Percentiles rank a stretch among this genome's conserved stretches.
Evolutionary conservation across 2,888 invertebrate genomes (phyloP).

Genomic region (Campaea margaritaria): DNA sequence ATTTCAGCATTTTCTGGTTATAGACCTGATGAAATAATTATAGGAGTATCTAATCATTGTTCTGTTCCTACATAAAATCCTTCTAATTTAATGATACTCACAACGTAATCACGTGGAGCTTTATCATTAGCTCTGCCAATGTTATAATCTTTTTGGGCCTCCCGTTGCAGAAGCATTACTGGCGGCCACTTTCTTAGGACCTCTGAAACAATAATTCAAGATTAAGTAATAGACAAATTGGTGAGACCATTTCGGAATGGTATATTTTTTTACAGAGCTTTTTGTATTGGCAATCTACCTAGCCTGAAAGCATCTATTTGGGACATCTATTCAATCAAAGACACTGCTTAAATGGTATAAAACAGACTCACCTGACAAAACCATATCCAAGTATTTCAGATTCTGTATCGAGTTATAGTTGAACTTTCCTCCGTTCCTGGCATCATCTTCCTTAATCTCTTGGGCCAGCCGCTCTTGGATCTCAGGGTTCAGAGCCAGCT

Average conservation of each 20-base stretch:
- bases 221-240: no score
- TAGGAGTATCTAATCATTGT: no score
- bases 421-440: slow-evolving; percentile 61
- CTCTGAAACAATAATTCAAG: no score
- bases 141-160: slow-evolving; percentile 56
- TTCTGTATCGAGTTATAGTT: slow-evolving; percentile 77
- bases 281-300: no score
- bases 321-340: no score
- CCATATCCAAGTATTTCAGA: slow-evolving; percentile 86
- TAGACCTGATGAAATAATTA: no score
- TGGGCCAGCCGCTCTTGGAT: slow-evolving; percentile 80
- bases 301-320: no score
- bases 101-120: slow-evolving; percentile 57
- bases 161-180: slow-evolving; percentile 66
- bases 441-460: slow-evolving; percentile 80
- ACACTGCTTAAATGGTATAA: no score
- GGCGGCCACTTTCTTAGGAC: slow-evolving; percentile 78
- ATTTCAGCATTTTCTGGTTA: no score
- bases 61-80: no score
- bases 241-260: no score
- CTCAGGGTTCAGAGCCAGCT: slow-evolving; percentile 84
- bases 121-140: slow-evolving; percentile 10
- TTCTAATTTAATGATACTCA: slow-evolving; percentile 48
- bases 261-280: no score
- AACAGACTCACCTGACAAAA: slow-evolving; percentile 78